These are phyloP conservation scores for Sinocyclocheilus maitianheensis DNA, from an alignment of 2,113 vertebrate genomes.

Conservation along the genomic window DNA sequence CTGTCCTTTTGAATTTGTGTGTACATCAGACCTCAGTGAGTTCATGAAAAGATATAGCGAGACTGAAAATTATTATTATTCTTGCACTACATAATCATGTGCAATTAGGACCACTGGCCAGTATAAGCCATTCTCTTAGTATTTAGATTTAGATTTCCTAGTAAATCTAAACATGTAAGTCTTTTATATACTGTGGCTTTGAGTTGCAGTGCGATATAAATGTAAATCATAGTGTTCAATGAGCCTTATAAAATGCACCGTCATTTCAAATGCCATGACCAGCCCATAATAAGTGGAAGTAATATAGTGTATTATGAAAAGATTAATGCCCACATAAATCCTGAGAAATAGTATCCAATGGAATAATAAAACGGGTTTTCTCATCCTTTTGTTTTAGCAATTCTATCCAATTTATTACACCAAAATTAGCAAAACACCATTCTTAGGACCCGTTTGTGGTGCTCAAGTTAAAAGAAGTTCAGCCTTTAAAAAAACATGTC, in stretches of 20 bases:
- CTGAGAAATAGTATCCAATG: background rate
- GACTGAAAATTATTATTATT: background rate
- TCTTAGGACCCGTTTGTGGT: background rate
- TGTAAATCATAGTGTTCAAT: constrained; percentile 41
- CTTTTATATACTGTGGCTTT: background rate
- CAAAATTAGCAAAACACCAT: background rate
- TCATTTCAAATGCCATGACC: constrained; percentile 16
- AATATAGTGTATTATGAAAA: background rate
- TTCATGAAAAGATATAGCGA: background rate
- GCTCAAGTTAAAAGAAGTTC: background rate
- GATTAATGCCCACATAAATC: background rate
- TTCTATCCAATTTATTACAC: background rate
- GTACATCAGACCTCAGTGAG: background rate
- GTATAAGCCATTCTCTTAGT: background rate
- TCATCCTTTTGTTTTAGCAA: background rate
- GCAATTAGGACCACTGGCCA: background rate
- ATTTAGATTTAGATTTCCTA: background rate
- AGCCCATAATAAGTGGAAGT: background rate
- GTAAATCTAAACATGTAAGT: background rate
- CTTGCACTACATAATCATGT: background rate
- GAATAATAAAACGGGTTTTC: background rate
- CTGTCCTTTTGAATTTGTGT: background rate
- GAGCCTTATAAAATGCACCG: constrained; percentile 31
- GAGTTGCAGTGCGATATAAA: constrained; percentile 18
- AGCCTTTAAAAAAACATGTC: background rate